A percentile compares a stretch with the other conserved stretches of the same genome.
These are phyloP conservation scores for Drosophila colorata DNA, from an alignment of 2,888 invertebrate species.

Conservation along the genomic window DNA sequence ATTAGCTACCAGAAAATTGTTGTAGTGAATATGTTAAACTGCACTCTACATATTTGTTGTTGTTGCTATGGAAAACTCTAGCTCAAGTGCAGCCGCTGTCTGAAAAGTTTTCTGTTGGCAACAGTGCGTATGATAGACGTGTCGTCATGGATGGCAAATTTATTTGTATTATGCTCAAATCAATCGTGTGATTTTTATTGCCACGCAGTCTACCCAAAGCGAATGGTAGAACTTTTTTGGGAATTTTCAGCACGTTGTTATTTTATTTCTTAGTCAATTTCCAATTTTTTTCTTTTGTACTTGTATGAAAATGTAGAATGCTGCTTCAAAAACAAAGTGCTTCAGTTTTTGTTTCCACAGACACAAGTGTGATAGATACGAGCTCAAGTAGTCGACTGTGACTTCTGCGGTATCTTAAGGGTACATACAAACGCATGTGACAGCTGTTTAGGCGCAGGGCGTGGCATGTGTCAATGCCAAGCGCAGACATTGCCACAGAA, in stretches of 20 bases:
- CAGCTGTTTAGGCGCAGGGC: slow-evolving; percentile 45
- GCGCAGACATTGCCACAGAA: slow-evolving; percentile 43
- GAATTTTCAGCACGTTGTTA: slow-evolving; percentile 25
- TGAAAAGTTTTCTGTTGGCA: slow-evolving; percentile 16
- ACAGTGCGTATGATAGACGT: slow-evolving; percentile 52
- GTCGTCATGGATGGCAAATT: slow-evolving; percentile 18
- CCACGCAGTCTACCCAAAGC: neutral
- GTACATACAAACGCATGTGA: slow-evolving; percentile 9
- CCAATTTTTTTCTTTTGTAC: neutral
- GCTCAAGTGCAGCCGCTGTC: slow-evolving; percentile 13
- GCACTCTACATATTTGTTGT: slow-evolving; percentile 5
- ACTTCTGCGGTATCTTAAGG: slow-evolving; percentile 35
- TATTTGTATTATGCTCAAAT: slow-evolving; percentile 40
- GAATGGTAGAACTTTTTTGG: slow-evolving; percentile 27
- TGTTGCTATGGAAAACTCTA: slow-evolving; percentile 21
- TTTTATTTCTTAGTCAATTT: slow-evolving; percentile 31
- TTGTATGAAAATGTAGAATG: slow-evolving; percentile 11
- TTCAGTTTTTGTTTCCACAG: slow-evolving; percentile 27
- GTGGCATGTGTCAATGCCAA: slow-evolving; percentile 70
- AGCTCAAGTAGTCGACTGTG: slow-evolving; percentile 29
- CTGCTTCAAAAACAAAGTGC: slow-evolving; percentile 10
- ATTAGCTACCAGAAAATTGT: slow-evolving; percentile 29
- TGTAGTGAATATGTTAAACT: slow-evolving; percentile 20
- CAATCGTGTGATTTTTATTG: slow-evolving; percentile 41
- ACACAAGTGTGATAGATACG: slow-evolving; percentile 62